These are phyloP conservation scores for Neoarius graeffei DNA, from an alignment of 2,113 vertebrate genomes.

Conservation along the genomic window DNA sequence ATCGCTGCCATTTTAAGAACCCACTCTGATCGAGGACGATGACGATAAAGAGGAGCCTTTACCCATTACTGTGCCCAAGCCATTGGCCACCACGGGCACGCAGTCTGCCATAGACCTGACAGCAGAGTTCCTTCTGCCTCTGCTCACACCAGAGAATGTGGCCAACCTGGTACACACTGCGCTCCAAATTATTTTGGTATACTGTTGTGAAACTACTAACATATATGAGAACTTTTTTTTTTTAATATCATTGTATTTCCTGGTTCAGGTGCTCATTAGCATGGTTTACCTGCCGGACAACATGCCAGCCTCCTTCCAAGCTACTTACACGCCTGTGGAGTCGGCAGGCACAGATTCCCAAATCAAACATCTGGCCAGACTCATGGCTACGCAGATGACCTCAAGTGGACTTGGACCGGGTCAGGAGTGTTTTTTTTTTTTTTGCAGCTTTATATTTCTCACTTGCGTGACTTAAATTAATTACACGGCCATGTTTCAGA, in stretches of 20 bases:
- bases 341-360: conserved; percentile 93
- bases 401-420: conserved; percentile 78
- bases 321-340: conserved; percentile 94
- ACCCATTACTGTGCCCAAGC: conserved; percentile 67
- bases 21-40: conserved; percentile 83
- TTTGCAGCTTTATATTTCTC: not conserved
- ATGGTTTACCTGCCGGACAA: conserved; percentile 95
- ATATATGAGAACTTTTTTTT: not conserved
- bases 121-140: conserved; percentile 84
- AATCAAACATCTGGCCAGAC: conserved; percentile 85
- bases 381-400: conserved; percentile 87
- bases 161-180: conserved; percentile 83
- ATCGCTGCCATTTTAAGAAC: conserved; percentile 67
- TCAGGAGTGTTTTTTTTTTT: conserved; percentile 39
- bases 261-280: conserved; percentile 89
- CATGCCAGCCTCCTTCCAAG: conserved; percentile 97
- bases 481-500: not conserved
- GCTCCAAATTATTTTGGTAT: not conserved
- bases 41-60: conserved; percentile 89
- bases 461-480: not conserved
- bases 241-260: not conserved
- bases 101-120: conserved; percentile 91
- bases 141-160: conserved; percentile 85
- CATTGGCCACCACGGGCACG: conserved; percentile 62
- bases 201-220: not conserved